Conservation (phyloP, 2,888 invertebrate genomes). For the Amphipyra tragopoginis region DNA sequence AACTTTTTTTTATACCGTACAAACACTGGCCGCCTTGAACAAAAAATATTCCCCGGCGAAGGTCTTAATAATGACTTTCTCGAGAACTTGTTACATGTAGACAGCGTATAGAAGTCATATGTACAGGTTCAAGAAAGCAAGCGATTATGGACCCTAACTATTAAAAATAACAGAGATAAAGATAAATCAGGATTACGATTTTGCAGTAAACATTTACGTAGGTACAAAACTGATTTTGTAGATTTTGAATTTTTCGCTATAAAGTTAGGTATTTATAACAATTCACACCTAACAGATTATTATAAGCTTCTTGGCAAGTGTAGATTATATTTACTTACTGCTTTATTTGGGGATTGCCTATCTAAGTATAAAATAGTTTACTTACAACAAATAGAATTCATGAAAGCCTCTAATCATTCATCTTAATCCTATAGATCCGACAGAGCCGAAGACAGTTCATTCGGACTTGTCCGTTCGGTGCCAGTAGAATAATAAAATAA, state of each 20-base stretch:
- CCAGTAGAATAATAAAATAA: conserved; percentile 74
- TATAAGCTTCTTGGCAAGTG: background rate
- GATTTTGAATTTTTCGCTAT: conserved; percentile 1
- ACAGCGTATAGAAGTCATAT: conserved; percentile 47
- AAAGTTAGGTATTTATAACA: background rate
- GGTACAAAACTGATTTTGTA: background rate
- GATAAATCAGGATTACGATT: conserved; percentile 13
- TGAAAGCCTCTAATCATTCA: conserved; percentile 60
- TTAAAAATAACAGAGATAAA: conserved; percentile 17
- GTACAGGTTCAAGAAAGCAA: conserved; percentile 17
- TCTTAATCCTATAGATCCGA: conserved; percentile 65
- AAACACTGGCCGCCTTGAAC: conserved; percentile 73
- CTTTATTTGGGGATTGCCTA: background rate
- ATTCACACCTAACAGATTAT: background rate
- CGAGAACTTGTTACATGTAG: conserved; percentile 73
- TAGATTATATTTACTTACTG: background rate
- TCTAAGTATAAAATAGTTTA: background rate
- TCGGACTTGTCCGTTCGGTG: conserved; percentile 66
- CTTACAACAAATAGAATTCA: conserved; percentile 23
- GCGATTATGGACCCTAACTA: conserved; percentile 39
- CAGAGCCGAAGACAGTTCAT: conserved; percentile 70
- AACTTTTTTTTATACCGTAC: conserved; percentile 77
- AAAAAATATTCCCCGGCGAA: conserved; percentile 75
- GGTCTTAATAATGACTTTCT: conserved; percentile 84
- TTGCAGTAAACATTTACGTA: background rate